Evolutionary conservation across 2,888 invertebrate species (phyloP).

Genomic region (Netelia inedita): DNA sequence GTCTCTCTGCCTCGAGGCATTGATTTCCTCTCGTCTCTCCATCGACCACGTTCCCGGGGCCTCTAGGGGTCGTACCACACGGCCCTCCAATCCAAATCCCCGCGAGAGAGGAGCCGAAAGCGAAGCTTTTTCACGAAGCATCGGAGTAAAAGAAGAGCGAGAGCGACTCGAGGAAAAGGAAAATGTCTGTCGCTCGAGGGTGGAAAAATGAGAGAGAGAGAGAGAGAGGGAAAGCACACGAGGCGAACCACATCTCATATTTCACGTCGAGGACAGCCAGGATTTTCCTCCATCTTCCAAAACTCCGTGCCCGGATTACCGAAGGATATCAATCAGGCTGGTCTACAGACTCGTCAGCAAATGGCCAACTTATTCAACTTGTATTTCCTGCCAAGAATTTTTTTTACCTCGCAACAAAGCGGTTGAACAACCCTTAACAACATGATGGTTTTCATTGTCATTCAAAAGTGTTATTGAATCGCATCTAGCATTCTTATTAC

Average conservation of each 20-base stretch:
- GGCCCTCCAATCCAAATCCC: constrained; percentile 79
- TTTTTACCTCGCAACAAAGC: neutral
- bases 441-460: no score
- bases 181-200: constrained; percentile 71
- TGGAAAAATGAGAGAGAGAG: constrained; percentile 62
- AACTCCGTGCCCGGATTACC: constrained; percentile 81
- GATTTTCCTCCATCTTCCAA: constrained; percentile 81
- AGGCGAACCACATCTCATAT: constrained; percentile 80
- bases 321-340: constrained; percentile 81
- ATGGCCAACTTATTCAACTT: constrained; percentile 28
- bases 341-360: constrained; percentile 41
- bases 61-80: constrained; percentile 75
- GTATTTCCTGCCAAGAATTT: neutral
- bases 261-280: constrained; percentile 83
- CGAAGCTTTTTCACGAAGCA: constrained; percentile 50
- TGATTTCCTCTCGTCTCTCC: constrained; percentile 85
- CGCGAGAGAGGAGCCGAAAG: constrained; percentile 74
- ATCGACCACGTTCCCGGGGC: constrained; percentile 80
- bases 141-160: constrained; percentile 20
- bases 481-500: no score
- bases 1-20: constrained; percentile 79
- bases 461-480: no score
- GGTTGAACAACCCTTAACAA: no score
- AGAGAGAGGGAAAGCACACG: constrained; percentile 11
- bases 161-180: constrained; percentile 64